phyloP scores from a whole-genome alignment of 2,888 invertebrate genomes.

The Choreutis nemorana region DNA sequence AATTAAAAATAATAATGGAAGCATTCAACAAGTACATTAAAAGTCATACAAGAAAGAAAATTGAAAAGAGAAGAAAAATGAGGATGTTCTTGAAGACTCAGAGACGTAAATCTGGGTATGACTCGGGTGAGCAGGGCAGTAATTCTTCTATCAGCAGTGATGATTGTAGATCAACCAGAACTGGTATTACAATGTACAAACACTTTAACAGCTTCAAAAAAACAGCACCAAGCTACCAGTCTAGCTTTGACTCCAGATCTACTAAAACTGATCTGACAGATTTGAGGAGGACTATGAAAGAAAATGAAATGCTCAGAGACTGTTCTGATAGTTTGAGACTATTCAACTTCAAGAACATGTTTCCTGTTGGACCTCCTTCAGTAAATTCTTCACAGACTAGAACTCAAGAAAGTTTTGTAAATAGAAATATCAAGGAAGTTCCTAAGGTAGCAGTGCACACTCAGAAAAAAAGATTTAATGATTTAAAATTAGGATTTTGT shows the following conservation, averaged over 20 bases:
- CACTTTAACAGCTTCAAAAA: conserved; percentile 14
- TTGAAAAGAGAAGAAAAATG: conserved; percentile 30
- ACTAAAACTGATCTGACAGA: conserved; percentile 20
- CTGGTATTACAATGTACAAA: conserved; percentile 10
- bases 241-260: conserved; percentile 9
- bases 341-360: conserved; percentile 22
- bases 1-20: conserved; percentile 28
- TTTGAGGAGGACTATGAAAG: conserved; percentile 19
- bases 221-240: conserved; percentile 21
- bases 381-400: conserved; percentile 3
- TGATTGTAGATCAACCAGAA: conserved; percentile 29
- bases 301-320: conserved; percentile 22
- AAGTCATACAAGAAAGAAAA: conserved; percentile 20
- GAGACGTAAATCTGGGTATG: conserved; percentile 25
- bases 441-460: conserved; percentile 11
- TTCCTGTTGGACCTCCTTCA: conserved; percentile 12
- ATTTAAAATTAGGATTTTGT: conserved; percentile 17
- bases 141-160: conserved; percentile 44
- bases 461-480: conserved; percentile 34
- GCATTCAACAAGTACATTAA: conserved; percentile 29
- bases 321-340: conserved; percentile 23
- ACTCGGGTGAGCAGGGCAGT: conserved; percentile 42
- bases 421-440: conserved; percentile 9
- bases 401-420: conserved; percentile 7
- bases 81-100: conserved; percentile 23